Conservation (phyloP, 1,140 invertebrate species). For the Habropoda laboriosa region DNA sequence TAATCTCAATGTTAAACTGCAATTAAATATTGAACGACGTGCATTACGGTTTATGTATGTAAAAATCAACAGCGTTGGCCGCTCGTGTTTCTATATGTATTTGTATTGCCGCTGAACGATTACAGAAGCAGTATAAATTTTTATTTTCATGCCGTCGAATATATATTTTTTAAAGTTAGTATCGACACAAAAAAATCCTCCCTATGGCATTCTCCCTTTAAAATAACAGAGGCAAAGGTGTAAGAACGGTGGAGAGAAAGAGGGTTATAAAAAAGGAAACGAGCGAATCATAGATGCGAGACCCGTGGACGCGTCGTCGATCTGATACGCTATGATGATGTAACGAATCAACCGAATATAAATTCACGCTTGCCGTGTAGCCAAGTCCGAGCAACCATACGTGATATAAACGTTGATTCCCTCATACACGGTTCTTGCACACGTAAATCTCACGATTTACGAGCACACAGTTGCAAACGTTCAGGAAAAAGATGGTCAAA, state of each 20-base stretch:
- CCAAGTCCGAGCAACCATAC: neutral
- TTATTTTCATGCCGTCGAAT: no score
- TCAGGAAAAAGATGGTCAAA: slow-evolving; percentile 28
- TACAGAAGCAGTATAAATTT: no score
- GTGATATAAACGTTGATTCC: slow-evolving; percentile 40
- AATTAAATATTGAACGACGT: slow-evolving; percentile 21
- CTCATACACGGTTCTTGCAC: slow-evolving; percentile 16
- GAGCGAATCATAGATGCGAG: neutral
- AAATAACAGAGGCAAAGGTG: no score
- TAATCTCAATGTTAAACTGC: slow-evolving; percentile 40
- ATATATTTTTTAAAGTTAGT: no score
- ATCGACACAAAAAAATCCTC: no score
- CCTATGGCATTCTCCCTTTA: no score
- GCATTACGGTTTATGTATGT: neutral
- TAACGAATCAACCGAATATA: slow-evolving; percentile 48
- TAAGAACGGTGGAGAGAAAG: no score
- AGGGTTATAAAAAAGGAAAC: neutral
- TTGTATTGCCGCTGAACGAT: neutral
- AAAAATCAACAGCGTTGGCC: neutral
- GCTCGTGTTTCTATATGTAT: neutral
- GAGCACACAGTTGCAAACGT: neutral
- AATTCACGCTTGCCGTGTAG: slow-evolving; percentile 12
- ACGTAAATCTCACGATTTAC: slow-evolving; percentile 45
- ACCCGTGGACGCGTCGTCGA: slow-evolving; percentile 4
- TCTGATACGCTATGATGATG: slow-evolving; percentile 39